Base-by-base conservation (phyloP, 2,888 invertebrate genomes). In the Drosophila emarginata region DNA sequence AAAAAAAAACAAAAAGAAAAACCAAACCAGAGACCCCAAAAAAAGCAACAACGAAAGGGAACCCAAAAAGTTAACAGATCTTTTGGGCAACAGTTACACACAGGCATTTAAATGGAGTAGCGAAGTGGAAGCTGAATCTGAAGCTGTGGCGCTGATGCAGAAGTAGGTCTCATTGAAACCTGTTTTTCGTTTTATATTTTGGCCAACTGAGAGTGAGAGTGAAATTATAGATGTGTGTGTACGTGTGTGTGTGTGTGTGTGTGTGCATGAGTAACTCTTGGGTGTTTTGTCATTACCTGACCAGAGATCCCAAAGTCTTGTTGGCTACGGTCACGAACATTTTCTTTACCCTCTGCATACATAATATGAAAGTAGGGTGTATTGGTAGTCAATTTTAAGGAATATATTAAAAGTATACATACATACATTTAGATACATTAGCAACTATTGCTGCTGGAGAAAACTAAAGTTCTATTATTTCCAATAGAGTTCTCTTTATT, bases 241-340 rank as follows among this genome's bases (percentile, higher is more conserved):
- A 28, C 64, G 65, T 64, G 26, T 26, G 50, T 51, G 32, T 45
- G 21, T 57, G 53, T 32, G 52, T 56, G 59, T 69, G 54, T 51
- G 26, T 66, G 40, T 54, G 61, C 40, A 51, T 54, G 21, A 62
- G 52, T 63, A 67, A 67, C 23, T 64, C 18, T 62, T 32, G 28
- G 45, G 72, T 68, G 70, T 67, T 79, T 83, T 80, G 78, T 80
- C 75, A 79, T 80, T 83, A 83, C 80, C 70, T 79, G 64, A 61
- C 63, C 56, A 62, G 45, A 60, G 50, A 64, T 69, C 57, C 52
- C 61, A 59, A 52, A 64, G 58, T 70, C 51, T 76, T 74, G 71
- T 80, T 71, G 67, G 77, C 75, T 76, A 78, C 77, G 85, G 85
- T 81, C 78, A 74, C 78, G 79, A 81, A 74, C 82, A 71, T 71